Evolutionary conservation across 2,797 vertebrate genomes (phyloP).

Genomic region (Chloroceryle inda): DNA sequence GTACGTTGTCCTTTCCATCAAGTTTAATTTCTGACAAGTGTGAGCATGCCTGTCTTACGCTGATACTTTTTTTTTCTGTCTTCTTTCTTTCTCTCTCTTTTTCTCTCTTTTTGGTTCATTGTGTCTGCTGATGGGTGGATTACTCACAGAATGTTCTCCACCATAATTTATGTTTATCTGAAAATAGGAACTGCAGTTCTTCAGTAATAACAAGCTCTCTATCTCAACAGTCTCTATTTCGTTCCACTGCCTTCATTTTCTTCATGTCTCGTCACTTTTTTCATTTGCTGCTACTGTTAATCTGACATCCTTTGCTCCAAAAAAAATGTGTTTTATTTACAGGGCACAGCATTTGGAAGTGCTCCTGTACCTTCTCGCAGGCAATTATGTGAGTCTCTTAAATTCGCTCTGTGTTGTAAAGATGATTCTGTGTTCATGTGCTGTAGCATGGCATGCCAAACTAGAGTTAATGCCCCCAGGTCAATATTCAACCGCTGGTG

Average conservation of each 20-base stretch:
- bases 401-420: constrained; percentile 84
- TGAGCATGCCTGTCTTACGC: constrained; percentile 46
- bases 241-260: constrained; percentile 46
- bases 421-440: constrained; percentile 83
- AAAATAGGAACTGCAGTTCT: constrained; percentile 43
- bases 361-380: constrained; percentile 86
- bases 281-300: constrained; percentile 73
- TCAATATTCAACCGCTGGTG: constrained; percentile 78
- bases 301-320: constrained; percentile 78
- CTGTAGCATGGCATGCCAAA: constrained; percentile 85
- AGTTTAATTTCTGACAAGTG: constrained; percentile 46
- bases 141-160: background rate
- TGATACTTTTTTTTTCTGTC: constrained; percentile 7
- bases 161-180: constrained; percentile 53
- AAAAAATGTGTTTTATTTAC: constrained; percentile 86
- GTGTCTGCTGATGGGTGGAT: constrained; percentile 11
- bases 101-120: background rate
- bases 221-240: constrained; percentile 31
- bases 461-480: constrained; percentile 72
- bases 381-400: constrained; percentile 86
- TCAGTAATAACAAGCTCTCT: constrained; percentile 19
- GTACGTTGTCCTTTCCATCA: constrained; percentile 53
- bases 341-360: constrained; percentile 86
- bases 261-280: constrained; percentile 47
- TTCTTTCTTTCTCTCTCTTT: background rate